Evolutionary conservation across 2,797 vertebrate species (phyloP).

Genomic region (Mus minutoides): DNA sequence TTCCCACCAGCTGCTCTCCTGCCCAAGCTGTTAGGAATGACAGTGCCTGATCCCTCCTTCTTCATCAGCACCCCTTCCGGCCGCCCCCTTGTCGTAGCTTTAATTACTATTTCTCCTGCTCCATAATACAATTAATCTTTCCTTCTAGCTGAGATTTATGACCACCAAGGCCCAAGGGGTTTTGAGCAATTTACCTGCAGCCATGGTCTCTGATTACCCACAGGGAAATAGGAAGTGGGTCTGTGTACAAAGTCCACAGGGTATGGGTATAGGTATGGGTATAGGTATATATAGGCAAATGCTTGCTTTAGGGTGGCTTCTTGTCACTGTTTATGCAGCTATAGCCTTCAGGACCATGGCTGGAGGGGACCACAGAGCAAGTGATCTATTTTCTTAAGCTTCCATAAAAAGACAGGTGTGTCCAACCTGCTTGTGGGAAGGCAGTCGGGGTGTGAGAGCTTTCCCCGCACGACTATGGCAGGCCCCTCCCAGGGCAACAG

Average conservation of each 20-base stretch:
- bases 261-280: too few relatives aligned
- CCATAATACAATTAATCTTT: constrained; percentile 71
- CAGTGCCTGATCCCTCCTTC: constrained; percentile 63
- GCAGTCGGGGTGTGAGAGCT: not conserved
- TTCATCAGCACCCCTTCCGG: constrained; percentile 58
- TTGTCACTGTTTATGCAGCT: not conserved
- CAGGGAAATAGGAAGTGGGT: not conserved
- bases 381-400: not conserved
- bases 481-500: not conserved
- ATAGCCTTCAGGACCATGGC: not conserved
- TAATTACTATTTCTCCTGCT: constrained; percentile 77
- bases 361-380: not conserved
- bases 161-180: not conserved
- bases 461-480: not conserved
- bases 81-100: constrained; percentile 67
- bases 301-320: constrained; percentile 2
- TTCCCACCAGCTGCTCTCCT: constrained; percentile 59
- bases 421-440: not conserved
- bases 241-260: not conserved
- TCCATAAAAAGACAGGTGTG: not conserved
- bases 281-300: too few relatives aligned
- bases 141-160: constrained; percentile 60
- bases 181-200: constrained; percentile 38
- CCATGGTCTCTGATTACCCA: not conserved
- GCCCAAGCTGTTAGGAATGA: constrained; percentile 45